Percentiles rank a stretch among this genome's conserved stretches.
Conservation (phyloP, 2,888 invertebrate species). For the Macaria notata region DNA sequence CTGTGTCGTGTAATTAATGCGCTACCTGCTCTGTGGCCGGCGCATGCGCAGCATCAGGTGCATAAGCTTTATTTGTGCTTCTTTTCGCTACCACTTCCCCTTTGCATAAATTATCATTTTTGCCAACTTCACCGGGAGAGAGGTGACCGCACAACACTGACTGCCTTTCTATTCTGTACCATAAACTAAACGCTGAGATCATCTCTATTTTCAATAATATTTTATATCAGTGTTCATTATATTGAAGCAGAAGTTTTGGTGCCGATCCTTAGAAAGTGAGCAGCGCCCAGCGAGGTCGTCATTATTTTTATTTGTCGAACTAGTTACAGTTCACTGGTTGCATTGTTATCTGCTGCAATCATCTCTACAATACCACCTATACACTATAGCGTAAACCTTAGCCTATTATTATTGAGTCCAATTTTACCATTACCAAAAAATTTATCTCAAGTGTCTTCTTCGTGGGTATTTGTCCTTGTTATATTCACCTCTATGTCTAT, state of each 20-base stretch:
- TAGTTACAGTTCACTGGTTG: slow-evolving; percentile 73
- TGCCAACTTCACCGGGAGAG: slow-evolving; percentile 44
- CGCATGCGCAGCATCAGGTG: slow-evolving; percentile 72
- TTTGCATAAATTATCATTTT: slow-evolving; percentile 79
- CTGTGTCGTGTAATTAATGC: slow-evolving; percentile 69
- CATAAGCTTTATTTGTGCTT: slow-evolving; percentile 74
- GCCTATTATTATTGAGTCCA: slow-evolving; percentile 45
- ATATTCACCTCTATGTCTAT: slow-evolving; percentile 26
- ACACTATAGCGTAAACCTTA: slow-evolving; percentile 48
- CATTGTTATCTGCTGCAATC: slow-evolving; percentile 70
- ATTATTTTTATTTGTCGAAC: slow-evolving; percentile 66
- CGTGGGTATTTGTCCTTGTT: neutral
- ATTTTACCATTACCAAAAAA: slow-evolving; percentile 44
- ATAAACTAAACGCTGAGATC: slow-evolving; percentile 7
- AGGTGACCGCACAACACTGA: slow-evolving; percentile 28
- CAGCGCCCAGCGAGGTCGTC: slow-evolving; percentile 33
- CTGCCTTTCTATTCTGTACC: slow-evolving; percentile 13
- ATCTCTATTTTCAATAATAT: neutral
- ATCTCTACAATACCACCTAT: slow-evolving; percentile 44
- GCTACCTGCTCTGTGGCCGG: slow-evolving; percentile 48
- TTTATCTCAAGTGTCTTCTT: slow-evolving; percentile 43
- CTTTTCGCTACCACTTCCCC: slow-evolving; percentile 73
- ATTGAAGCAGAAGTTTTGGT: slow-evolving; percentile 29
- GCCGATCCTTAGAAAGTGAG: slow-evolving; percentile 35
- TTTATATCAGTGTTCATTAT: neutral